These are phyloP conservation scores for Bombyx huttoni DNA, from an alignment of 2,888 invertebrate genomes.

Conservation along the genomic window DNA sequence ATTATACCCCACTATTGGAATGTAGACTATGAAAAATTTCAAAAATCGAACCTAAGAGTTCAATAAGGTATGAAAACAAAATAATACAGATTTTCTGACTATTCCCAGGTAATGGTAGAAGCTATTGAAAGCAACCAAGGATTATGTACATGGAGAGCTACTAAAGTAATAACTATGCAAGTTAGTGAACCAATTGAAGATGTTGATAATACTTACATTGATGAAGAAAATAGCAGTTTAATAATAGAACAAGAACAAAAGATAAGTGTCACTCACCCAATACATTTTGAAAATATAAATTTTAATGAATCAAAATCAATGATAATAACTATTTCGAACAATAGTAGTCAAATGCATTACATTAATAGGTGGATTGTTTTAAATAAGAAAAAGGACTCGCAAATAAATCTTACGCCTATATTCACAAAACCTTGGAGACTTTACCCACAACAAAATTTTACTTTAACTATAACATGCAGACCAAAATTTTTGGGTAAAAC, in stretches of 20 bases:
- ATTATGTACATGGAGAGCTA: conserved; percentile 71
- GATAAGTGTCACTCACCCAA: conserved; percentile 65
- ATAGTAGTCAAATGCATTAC: conserved; percentile 46
- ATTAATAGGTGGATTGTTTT: conserved; percentile 66
- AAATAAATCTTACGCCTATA: conserved; percentile 54
- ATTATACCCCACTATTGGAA: no score
- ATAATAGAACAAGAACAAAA: conserved; percentile 55
- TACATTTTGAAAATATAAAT: conserved; percentile 60
- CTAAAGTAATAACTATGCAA: conserved; percentile 44
- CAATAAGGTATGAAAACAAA: no score
- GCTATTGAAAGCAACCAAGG: conserved; percentile 82
- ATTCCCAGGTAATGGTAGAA: conserved; percentile 71
- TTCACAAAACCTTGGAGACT: conserved; percentile 38
- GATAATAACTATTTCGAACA: conserved; percentile 43
- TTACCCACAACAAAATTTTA: conserved; percentile 42
- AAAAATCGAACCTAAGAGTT: no score
- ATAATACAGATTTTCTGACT: background rate
- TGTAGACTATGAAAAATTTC: no score
- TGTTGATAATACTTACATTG: conserved; percentile 9
- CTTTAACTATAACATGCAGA: conserved; percentile 61
- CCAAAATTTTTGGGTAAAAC: conserved; percentile 74
- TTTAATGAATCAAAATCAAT: conserved; percentile 26
- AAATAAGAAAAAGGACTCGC: conserved; percentile 64
- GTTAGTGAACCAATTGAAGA: conserved; percentile 20
- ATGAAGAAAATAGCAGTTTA: conserved; percentile 26